Evolutionary conservation across 2,888 invertebrate genomes (phyloP).

Genomic region (Lacanobia wlatinum): DNA sequence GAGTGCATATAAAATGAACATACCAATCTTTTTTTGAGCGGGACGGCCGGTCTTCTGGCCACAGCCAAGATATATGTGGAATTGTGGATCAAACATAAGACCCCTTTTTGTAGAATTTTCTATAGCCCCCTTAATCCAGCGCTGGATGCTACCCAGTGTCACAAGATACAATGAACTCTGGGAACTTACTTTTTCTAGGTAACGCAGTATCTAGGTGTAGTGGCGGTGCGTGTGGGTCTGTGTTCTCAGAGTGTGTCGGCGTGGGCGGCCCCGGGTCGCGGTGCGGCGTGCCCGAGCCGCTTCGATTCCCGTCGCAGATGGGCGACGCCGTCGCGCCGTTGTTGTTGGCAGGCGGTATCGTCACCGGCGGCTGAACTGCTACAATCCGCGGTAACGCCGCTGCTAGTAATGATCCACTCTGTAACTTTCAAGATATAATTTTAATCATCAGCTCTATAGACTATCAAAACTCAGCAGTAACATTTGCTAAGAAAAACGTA

Average conservation of each 20-base stretch:
- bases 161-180: neutral
- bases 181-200: slow-evolving; percentile 86
- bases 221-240: slow-evolving; percentile 87
- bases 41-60: too few relatives aligned
- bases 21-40: too few relatives aligned
- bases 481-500: slow-evolving; percentile 56
- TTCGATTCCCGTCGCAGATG: slow-evolving; percentile 70
- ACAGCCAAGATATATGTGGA: too few relatives aligned
- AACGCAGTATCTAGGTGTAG: slow-evolving; percentile 89
- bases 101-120: neutral
- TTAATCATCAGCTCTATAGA: neutral
- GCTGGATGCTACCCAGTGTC: neutral
- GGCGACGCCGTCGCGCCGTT: slow-evolving; percentile 79
- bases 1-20: too few relatives aligned
- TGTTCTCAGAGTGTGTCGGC: slow-evolving; percentile 88
- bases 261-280: slow-evolving; percentile 88
- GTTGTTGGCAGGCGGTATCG: slow-evolving; percentile 76
- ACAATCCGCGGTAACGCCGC: slow-evolving; percentile 93
- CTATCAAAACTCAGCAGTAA: neutral
- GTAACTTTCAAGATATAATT: slow-evolving; percentile 33
- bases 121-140: neutral
- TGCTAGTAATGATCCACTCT: slow-evolving; percentile 92
- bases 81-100: too few relatives aligned
- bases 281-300: slow-evolving; percentile 81
- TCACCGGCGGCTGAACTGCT: slow-evolving; percentile 79